phyloP scores from a whole-genome alignment of 1,140 invertebrate genomes.

The Drosophila eugracilis region DNA sequence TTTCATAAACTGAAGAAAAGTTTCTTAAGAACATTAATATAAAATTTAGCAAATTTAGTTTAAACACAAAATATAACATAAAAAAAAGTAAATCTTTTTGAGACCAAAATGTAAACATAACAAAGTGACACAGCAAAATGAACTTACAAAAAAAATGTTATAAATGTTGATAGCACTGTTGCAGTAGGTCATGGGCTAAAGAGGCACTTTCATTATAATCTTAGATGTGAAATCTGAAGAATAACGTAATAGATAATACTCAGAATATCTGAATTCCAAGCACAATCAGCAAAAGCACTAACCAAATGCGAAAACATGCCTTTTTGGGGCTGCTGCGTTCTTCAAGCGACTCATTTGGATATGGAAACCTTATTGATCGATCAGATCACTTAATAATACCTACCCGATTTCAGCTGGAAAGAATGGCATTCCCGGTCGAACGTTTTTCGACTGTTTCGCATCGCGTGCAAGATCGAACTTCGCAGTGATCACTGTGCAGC shows the following conservation, averaged over 20 bases:
- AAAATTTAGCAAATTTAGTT: no score
- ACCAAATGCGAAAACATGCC: slow-evolving; percentile 34
- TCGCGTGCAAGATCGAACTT: slow-evolving; percentile 40
- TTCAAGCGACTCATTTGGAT: slow-evolving; percentile 39
- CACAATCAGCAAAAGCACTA: slow-evolving; percentile 27
- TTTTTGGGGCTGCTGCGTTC: slow-evolving; percentile 39
- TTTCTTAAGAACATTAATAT: no score
- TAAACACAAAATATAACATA: no score
- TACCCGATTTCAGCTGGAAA: slow-evolving; percentile 19
- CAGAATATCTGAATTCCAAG: slow-evolving; percentile 42
- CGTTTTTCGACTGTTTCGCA: slow-evolving; percentile 28
- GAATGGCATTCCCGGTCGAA: slow-evolving; percentile 31
- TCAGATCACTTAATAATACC: slow-evolving; percentile 8
- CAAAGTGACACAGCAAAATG: no score
- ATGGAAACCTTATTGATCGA: slow-evolving; percentile 11
- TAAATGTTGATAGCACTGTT: neutral
- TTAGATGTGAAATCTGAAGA: slow-evolving; percentile 18
- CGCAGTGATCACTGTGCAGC: slow-evolving; percentile 34
- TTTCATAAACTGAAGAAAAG: no score
- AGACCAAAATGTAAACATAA: no score
- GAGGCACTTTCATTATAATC: slow-evolving; percentile 3
- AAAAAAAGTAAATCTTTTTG: no score
- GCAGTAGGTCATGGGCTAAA: neutral
- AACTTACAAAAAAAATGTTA: neutral
- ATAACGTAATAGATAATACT: neutral